Evolutionary conservation across 2,113 vertebrate species (phyloP), one percentile per base, ranked within the genome.

Genomic region (Cricetomys ansorgei): DNA sequence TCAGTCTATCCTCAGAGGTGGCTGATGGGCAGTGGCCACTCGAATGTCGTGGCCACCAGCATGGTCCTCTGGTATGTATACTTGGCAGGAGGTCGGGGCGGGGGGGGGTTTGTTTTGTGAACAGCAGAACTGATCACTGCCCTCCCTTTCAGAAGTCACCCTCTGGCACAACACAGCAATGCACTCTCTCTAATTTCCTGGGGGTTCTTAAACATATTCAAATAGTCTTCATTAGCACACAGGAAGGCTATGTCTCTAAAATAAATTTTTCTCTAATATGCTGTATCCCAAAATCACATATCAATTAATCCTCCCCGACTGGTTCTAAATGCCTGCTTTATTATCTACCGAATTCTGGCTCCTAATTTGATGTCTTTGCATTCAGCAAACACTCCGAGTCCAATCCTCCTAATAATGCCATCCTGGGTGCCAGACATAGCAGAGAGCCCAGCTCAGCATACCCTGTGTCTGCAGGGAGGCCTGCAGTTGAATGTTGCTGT

Each of bases 201-300:
- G 77, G 67, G 86, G 83, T 87, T 72, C 89, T 95, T 88, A 94
- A 94, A 69, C 37, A 25, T 59, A 89, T 79, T 87, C 88, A 76
- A 91, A 27, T 87, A 25, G 92, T 93, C 84, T 95, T 95, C 89
- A 87, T 45, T 27, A 84, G 70, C 65, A 34, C 50, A 67, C 50
- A 86, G 85, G 62, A 53, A 83, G 93, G 84, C 88, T 91, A 45
- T 65, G 37, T 59, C 67, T 75, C 75, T 94, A 81, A 92, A 94
- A 75, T 89, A 72, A 94, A 65, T 72, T 90, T 92, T 85, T 85
- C 91, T 92, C 88, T 92, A 76, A 92, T 70, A 59, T 80, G 75
- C 53, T 70, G 3, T 37, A 70, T 93, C 79, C 93, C 87, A 80
- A n/a, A 70, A 37, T 65, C 79, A 37, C 4, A 0, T 34, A 23